Evolutionary conservation across 2,888 invertebrate species (phyloP).

Genomic region (Dolomedes plantarius): DNA sequence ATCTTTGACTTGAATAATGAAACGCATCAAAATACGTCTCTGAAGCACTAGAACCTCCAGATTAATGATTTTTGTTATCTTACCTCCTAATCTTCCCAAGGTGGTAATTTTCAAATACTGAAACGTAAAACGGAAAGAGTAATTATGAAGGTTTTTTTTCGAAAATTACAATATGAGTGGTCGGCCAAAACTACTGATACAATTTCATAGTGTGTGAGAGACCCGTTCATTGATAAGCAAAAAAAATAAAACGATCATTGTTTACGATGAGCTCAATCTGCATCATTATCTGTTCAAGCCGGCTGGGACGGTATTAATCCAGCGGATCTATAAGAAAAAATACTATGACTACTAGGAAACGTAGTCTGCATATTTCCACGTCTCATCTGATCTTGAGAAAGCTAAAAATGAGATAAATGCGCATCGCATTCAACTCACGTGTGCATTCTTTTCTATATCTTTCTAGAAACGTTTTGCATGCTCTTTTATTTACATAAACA

Average conservation of each 20-base stretch:
- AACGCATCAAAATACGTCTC: no score
- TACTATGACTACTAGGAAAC: neutral
- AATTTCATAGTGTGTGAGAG: neutral
- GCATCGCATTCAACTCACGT: neutral
- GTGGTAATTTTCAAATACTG: conserved; percentile 1
- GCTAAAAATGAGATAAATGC: neutral
- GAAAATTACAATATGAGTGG: neutral
- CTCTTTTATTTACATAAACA: no score
- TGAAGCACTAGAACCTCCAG: no score
- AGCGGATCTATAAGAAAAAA: neutral
- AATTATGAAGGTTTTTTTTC: neutral
- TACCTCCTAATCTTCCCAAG: neutral
- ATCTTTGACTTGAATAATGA: no score
- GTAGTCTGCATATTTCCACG: neutral
- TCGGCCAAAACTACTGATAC: neutral
- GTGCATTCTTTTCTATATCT: neutral
- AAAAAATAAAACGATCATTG: neutral
- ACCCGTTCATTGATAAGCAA: neutral
- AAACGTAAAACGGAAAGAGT: neutral
- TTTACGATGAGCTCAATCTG: neutral
- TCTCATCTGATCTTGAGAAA: neutral
- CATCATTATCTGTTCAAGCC: neutral
- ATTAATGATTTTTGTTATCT: neutral
- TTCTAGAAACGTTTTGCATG: neutral
- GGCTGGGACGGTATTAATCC: neutral